Evolutionary conservation across 1,140 invertebrate species (phyloP).

Genomic region (Acromyrmex echinatior): DNA sequence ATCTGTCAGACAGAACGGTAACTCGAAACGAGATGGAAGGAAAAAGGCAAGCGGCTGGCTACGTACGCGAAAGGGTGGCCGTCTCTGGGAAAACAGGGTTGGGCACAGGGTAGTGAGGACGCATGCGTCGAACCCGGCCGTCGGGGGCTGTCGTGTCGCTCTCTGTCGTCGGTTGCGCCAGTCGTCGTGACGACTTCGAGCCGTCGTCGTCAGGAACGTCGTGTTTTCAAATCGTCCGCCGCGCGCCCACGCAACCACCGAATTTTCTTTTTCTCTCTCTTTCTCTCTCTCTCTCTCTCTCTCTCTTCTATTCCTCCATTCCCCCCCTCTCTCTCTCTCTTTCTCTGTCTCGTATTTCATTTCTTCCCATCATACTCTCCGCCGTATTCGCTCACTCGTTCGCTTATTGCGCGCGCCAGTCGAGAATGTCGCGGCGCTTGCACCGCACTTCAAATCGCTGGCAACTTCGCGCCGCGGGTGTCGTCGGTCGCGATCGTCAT

Average conservation of each 20-base stretch:
- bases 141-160: slow-evolving; percentile 82
- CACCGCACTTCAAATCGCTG: slow-evolving; percentile 51
- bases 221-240: slow-evolving; percentile 23
- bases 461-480: slow-evolving; percentile 66
- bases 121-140: slow-evolving; percentile 82
- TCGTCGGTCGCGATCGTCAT: slow-evolving; percentile 29
- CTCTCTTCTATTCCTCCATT: not conserved
- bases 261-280: slow-evolving; percentile 17
- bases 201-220: slow-evolving; percentile 69
- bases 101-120: slow-evolving; percentile 76
- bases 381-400: not conserved
- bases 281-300: not conserved
- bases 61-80: slow-evolving; percentile 49
- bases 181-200: slow-evolving; percentile 81
- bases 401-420: not conserved
- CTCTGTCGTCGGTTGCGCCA: slow-evolving; percentile 70
- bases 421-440: slow-evolving; percentile 50
- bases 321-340: not conserved
- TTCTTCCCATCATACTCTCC: not conserved
- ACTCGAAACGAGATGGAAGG: slow-evolving; percentile 9
- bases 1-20: not conserved
- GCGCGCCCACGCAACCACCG: slow-evolving; percentile 7
- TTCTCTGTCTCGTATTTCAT: not conserved
- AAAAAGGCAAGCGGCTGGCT: not conserved
- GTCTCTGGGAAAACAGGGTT: slow-evolving; percentile 78